Evolutionary conservation across 2,888 invertebrate species (phyloP), one percentile per base, ranked within the genome.

Genomic region (Dryocosmus kuriphilus): DNA sequence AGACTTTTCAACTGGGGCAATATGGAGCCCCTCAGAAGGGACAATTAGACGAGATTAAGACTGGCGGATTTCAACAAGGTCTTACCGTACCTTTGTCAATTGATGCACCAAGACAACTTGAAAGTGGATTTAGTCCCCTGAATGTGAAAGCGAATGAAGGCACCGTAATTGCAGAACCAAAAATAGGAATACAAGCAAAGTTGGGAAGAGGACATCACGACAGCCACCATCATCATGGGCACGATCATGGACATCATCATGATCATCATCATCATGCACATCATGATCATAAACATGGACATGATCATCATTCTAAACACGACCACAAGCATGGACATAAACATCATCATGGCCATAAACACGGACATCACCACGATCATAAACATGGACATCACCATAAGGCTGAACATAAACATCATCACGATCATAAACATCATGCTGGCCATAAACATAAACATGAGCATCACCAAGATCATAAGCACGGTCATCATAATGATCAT

Each of bases 371-470:
- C 2, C n/a, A n/a, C n/a, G n/a, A n/a, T n/a, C n/a, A n/a, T n/a
- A 76, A 80, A 8, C 86, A 87, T 60, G 85, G 85, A 61, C 86
- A 88, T 57, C 79, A 83, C 2, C 88, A 88, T 78, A 80, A 83
- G 38, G 81, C 83, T 32, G 81, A 83, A 19, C 85, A 85, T 24
- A 82, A 83, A 9, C 85, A 85, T 24, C 79, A 82, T 32, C 83
- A 83, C 60, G 80, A 83, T 4, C 84, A 84, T 62, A 65, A 41
- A 78, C 87, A 88, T 16, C 86, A 80, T 0, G 80, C 82, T 7
- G 83, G 82, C 0, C 85, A 87, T 30, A 82, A 86, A 19, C 88
- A 89, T 38, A 83, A 87, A 5, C 86, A 88, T n/a, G 84, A 83
- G 0, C 87, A 87, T 32, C 83, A 82, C 41, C 81, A 83, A 30